Conservation (phyloP, 2,888 invertebrate species). For the Macroteleia sp. region DNA sequence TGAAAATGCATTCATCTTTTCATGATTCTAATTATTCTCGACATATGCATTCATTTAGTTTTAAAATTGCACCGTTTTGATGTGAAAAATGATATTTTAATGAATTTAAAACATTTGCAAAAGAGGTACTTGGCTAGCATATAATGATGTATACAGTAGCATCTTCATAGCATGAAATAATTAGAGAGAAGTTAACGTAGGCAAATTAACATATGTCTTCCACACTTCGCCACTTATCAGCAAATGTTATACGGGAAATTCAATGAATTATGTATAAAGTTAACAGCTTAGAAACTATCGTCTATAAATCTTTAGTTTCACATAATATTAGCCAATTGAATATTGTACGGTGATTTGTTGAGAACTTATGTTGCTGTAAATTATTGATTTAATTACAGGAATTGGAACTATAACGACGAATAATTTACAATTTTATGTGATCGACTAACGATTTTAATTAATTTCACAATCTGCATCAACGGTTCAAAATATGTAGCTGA, state of each 20-base stretch:
- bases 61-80: neutral
- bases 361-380: conserved; percentile 5
- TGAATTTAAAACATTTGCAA: conserved; percentile 17
- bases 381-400: conserved; percentile 38
- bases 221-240: conserved; percentile 51
- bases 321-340: conserved; percentile 53
- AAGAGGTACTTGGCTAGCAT: neutral
- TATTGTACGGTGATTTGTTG: conserved; percentile 31
- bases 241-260: conserved; percentile 38
- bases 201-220: conserved; percentile 53
- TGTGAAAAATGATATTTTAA: conserved; percentile 22
- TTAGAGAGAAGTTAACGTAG: conserved; percentile 29
- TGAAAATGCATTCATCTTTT: conserved; percentile 6
- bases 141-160: conserved; percentile 18
- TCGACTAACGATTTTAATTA: no score
- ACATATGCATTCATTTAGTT: neutral
- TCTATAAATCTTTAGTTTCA: conserved; percentile 38
- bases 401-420: no score
- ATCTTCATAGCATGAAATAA: conserved; percentile 32
- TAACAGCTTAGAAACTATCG: conserved; percentile 47
- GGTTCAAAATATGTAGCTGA: no score
- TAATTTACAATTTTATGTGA: no score
- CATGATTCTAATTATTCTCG: conserved; percentile 3
- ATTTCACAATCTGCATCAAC: no score
- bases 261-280: conserved; percentile 55